These are phyloP conservation scores for Cnemophilus loriae DNA, from an alignment of 2,113 vertebrate species.

Conservation along the genomic window DNA sequence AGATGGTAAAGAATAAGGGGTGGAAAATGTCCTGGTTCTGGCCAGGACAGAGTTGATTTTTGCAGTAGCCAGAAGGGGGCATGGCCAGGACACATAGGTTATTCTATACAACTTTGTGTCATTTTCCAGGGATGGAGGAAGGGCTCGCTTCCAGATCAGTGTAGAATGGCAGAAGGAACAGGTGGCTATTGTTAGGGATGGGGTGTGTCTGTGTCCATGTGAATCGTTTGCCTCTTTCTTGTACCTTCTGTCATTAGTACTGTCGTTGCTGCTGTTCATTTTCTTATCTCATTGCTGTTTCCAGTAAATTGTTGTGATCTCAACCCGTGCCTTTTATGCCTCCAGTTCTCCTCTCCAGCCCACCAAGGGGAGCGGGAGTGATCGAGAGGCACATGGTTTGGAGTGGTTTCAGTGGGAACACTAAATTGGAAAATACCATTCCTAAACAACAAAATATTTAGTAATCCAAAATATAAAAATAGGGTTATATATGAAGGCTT, in stretches of 20 bases:
- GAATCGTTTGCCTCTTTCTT: background rate
- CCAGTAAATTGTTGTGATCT: background rate
- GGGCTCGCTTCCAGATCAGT: background rate
- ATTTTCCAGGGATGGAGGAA: background rate
- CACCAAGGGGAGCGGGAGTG: rapidly evolving
- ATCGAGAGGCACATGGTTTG: background rate
- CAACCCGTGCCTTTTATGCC: background rate
- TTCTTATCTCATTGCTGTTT: background rate
- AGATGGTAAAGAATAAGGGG: background rate
- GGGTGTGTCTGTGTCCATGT: background rate
- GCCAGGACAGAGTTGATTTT: background rate
- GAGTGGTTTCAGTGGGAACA: background rate
- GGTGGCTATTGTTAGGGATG: background rate
- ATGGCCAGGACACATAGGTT: background rate
- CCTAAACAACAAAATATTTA: background rate
- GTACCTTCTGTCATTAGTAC: background rate
- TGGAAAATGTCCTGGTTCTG: background rate
- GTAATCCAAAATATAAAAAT: background rate
- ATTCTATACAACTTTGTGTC: background rate
- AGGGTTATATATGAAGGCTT: background rate
- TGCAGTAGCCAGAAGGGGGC: background rate
- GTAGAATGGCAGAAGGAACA: background rate
- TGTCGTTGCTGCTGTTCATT: background rate
- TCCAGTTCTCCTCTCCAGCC: background rate
- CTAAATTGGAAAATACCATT: background rate